Percentiles rank a stretch among this genome's conserved stretches.
Conservation (phyloP, 2,113 vertebrate species). For the Phrynosoma blainvillii region DNA sequence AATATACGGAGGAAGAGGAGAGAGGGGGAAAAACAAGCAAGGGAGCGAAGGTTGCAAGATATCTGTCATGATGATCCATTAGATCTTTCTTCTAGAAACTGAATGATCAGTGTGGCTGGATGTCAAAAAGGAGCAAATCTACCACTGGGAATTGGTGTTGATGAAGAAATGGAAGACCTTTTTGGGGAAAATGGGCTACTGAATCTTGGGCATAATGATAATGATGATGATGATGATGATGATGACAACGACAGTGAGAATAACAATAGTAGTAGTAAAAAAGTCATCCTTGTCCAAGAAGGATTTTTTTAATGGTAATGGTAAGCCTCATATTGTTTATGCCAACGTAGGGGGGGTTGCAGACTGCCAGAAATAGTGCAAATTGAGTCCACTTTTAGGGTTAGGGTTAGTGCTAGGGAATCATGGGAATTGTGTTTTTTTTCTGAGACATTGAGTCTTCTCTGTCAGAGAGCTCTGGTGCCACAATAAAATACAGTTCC, state of each 20-base stretch:
- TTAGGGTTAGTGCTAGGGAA: too few species aligned
- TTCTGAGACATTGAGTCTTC: too few species aligned
- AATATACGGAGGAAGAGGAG: not conserved
- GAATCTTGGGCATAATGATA: not conserved
- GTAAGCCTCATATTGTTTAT: not conserved
- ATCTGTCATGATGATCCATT: not conserved
- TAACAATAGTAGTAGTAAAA: not conserved
- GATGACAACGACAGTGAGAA: too few species aligned
- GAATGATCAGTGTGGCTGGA: not conserved
- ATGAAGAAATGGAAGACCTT: not conserved
- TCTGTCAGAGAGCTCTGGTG: too few species aligned
- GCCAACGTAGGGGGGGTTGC: not conserved
- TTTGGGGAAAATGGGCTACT: not conserved
- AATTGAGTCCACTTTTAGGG: not conserved
- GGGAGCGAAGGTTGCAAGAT: not conserved
- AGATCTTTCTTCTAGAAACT: too few species aligned
- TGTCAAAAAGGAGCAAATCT: not conserved
- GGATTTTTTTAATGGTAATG: not conserved
- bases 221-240: too few species aligned
- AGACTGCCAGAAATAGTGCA: too few species aligned
- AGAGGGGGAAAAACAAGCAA: not conserved
- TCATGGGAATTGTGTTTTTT: too few species aligned
- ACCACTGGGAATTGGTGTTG: not conserved
- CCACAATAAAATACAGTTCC: too few species aligned
- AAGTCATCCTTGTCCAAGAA: not conserved